Conservation (phyloP, 2,888 invertebrate species). For the Hypomecis punctinalis region DNA sequence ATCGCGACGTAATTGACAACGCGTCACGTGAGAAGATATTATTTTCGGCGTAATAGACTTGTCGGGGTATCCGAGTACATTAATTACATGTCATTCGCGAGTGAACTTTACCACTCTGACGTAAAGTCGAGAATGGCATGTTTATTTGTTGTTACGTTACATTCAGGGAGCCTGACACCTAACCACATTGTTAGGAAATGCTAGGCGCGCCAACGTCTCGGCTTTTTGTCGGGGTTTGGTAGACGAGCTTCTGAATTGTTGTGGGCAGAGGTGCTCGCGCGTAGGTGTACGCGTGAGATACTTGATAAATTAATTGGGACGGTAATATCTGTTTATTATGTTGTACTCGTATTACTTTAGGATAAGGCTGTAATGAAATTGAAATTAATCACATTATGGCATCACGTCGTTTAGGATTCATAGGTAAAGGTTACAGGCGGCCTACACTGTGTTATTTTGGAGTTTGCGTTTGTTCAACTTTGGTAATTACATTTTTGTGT, state of each 20-base stretch:
- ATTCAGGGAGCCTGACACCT: constrained; percentile 54
- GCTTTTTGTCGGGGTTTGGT: constrained; percentile 49
- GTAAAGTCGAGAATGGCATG: constrained; percentile 10
- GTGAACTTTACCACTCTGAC: constrained; percentile 24
- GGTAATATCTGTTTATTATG: constrained; percentile 1
- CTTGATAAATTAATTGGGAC: constrained; percentile 15
- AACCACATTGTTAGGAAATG: constrained; percentile 70
- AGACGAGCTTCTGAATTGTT: constrained; percentile 28
- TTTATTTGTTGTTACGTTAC: constrained; percentile 27
- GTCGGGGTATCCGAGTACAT: constrained; percentile 64
- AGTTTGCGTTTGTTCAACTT: constrained; percentile 40
- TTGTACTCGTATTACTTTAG: background rate
- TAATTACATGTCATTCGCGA: constrained; percentile 58
- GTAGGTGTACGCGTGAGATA: constrained; percentile 16
- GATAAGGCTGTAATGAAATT: background rate
- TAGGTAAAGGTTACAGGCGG: too few species aligned
- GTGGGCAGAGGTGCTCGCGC: constrained; percentile 3
- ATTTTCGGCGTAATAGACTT: constrained; percentile 70
- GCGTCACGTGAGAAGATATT: constrained; percentile 60
- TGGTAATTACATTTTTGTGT: constrained; percentile 53
- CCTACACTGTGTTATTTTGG: background rate
- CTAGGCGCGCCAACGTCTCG: constrained; percentile 51
- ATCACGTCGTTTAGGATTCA: too few species aligned
- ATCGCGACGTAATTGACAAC: constrained; percentile 66
- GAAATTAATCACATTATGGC: too few species aligned